These are phyloP conservation scores for Chondrosia reniformis DNA, from an alignment of 37 sponge, comb jelly and placozoan genomes.

Conservation along the genomic window DNA sequence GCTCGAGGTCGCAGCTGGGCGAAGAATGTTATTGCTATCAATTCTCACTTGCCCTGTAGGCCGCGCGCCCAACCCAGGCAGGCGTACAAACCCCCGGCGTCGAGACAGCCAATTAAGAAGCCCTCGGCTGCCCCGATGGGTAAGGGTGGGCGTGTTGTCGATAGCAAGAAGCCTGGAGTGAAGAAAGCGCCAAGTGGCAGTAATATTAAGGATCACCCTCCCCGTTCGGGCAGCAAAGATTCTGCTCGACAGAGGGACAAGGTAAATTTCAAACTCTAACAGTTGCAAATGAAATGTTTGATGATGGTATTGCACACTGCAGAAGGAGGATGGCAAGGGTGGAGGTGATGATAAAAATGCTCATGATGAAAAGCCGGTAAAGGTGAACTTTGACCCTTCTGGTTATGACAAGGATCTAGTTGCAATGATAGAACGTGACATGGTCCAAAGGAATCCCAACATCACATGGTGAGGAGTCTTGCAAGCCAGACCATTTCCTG, in stretches of 20 bases:
- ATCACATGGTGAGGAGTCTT: slow-evolving; percentile 77
- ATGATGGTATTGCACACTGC: neutral
- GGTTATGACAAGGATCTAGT: slow-evolving; percentile 96
- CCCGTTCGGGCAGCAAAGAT: no score
- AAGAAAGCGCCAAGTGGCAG: neutral
- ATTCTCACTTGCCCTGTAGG: no score
- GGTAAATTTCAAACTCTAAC: no score
- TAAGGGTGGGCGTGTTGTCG: slow-evolving; percentile 38
- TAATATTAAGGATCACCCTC: neutral
- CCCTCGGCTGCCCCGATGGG: neutral
- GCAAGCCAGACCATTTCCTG: neutral
- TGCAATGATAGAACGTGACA: slow-evolving; percentile 90
- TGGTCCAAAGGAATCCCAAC: slow-evolving; percentile 83
- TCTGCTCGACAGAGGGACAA: no score
- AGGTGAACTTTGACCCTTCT: slow-evolving; percentile 65
- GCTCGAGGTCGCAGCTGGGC: no score
- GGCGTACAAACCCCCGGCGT: slow-evolving; percentile 1
- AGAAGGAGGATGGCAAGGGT: slow-evolving; percentile 22
- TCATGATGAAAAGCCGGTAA: slow-evolving; percentile 82
- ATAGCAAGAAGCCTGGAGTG: slow-evolving; percentile 32
- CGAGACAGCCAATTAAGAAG: slow-evolving; percentile 19
- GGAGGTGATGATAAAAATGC: slow-evolving; percentile 21
- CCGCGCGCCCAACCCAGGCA: neutral
- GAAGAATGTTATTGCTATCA: no score
- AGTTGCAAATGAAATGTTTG: slow-evolving; percentile 14